Base-by-base conservation (phyloP, 2,888 invertebrate genomes). In the Helobdella robusta region DNA sequence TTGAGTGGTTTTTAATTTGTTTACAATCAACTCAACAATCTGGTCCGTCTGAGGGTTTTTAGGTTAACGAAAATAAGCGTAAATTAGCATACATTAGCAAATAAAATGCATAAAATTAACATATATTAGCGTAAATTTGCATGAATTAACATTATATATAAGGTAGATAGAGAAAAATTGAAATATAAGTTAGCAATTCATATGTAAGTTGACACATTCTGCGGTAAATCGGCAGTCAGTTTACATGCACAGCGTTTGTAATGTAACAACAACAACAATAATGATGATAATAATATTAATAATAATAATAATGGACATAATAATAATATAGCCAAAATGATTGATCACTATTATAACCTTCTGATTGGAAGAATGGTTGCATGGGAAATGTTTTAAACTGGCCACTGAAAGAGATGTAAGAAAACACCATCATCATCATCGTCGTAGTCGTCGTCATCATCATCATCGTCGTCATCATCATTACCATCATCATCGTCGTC, bases 341-440 rank as follows among this genome's bases (percentile, higher is more conserved):
- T n/a, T n/a, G n/a, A n/a, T n/a, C n/a, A n/a, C n/a, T n/a, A n/a
- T n/a, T n/a, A n/a, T n/a, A n/a, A n/a, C n/a, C n/a, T n/a, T n/a
- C n/a, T n/a, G n/a, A n/a, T n/a, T 44, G 18, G 40, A 23, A 18
- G 44, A 20, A 40, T 25, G 20, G 36, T 36, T 60, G 40, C 35
- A 18, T 25, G 40, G 56, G 28, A 63, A 44, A 15, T 69, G 64
- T 30, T 64, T 68, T 50, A 66, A 25, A 35, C 69, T 68, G 23
- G 67, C 64, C 63, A 69, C 69, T 69, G 62, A 2, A 66, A 40
- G 58, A n/a, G 64, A 2, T 35, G 11, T 28, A 6, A 52, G 8
- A 54, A 30, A 62, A 23, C 1, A 2, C 8, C 1, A 58, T 54
- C 20, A n/a, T 48, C 4, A 52, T 56, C 25, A 8, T 15, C 20